Conservation (phyloP, 2,888 invertebrate genomes). For the Pterostichus niger region DNA sequence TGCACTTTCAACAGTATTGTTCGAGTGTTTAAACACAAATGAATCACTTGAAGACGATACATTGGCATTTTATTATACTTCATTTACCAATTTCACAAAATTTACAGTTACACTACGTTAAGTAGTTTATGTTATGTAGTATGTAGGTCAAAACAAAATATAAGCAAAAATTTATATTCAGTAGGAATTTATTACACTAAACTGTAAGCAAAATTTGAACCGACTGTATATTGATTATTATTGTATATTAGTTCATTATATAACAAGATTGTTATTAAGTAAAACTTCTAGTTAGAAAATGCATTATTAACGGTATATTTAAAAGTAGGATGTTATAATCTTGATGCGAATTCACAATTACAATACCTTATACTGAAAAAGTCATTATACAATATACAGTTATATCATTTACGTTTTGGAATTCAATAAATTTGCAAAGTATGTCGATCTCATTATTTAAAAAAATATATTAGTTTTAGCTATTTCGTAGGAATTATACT, state of each 20-base stretch:
- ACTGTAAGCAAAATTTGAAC: constrained; percentile 1
- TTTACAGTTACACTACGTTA: constrained; percentile 58
- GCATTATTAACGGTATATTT: constrained; percentile 21
- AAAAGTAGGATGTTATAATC: constrained; percentile 46
- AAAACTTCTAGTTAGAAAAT: neutral
- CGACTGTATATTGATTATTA: neutral
- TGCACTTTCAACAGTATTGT: constrained; percentile 16
- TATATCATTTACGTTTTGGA: neutral
- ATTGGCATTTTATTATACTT: constrained; percentile 56
- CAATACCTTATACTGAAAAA: constrained; percentile 19
- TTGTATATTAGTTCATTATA: neutral
- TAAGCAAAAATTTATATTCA: neutral
- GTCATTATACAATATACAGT: constrained; percentile 28
- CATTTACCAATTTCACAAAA: constrained; percentile 54
- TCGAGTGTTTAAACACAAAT: constrained; percentile 32
- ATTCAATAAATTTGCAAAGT: too few species aligned
- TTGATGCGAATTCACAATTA: constrained; percentile 14
- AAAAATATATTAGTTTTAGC: too few species aligned
- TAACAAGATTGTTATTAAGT: neutral
- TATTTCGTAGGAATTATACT: too few species aligned
- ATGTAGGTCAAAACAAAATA: constrained; percentile 46
- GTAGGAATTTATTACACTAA: neutral
- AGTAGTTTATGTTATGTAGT: constrained; percentile 31
- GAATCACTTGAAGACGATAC: constrained; percentile 46
- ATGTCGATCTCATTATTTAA: too few species aligned